A percentile compares a stretch with the other conserved stretches of the same genome.
Evolutionary conservation across 2,797 vertebrate species (phyloP).

Genomic region (Hyperoplus lanceolatus): DNA sequence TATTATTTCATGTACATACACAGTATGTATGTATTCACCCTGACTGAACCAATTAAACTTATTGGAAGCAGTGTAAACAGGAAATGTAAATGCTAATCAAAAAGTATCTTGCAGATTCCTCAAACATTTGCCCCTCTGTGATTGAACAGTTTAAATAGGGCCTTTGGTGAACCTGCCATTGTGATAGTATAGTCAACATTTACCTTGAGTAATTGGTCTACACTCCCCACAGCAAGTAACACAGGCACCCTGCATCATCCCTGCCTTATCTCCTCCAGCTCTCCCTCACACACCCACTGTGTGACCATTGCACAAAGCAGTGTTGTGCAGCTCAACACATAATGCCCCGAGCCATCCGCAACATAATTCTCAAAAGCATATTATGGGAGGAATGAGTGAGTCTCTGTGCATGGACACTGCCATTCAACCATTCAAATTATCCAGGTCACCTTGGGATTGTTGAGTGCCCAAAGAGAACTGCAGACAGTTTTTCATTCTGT

Average conservation of each 20-base stretch:
- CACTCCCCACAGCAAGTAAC: constrained; percentile 61
- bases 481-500: constrained; percentile 28
- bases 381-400: constrained; percentile 21
- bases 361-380: constrained; percentile 41
- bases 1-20: too few species aligned
- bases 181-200: constrained; percentile 72
- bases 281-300: constrained; percentile 17
- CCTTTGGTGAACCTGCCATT: constrained; percentile 40
- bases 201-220: constrained; percentile 75
- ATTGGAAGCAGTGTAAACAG: constrained; percentile 16
- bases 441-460: constrained; percentile 50
- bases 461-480: constrained; percentile 18
- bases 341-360: constrained; percentile 20
- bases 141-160: constrained; percentile 49
- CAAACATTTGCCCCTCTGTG: constrained; percentile 7
- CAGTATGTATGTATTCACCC: constrained; percentile 10
- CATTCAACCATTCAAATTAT: constrained; percentile 45
- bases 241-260: constrained; percentile 52
- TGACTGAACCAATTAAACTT: constrained; percentile 35
- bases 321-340: constrained; percentile 30
- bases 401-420: neutral
- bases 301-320: constrained; percentile 30
- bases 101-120: constrained; percentile 28
- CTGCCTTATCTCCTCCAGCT: constrained; percentile 58
- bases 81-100: constrained; percentile 58